Base-by-base conservation (phyloP, 2,888 invertebrate species). In the Amaurobius ferox region DNA sequence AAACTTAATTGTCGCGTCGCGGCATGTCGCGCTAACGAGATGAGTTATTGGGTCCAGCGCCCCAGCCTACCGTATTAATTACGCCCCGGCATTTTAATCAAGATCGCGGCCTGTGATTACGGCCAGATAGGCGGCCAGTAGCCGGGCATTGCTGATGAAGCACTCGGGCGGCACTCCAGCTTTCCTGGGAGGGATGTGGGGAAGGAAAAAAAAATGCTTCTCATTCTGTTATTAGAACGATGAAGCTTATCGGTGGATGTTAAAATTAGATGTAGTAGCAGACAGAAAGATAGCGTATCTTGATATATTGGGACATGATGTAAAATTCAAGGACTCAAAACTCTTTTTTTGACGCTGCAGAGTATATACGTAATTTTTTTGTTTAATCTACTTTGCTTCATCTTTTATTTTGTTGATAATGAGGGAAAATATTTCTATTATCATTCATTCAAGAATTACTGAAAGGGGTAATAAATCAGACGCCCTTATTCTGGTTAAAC, bases 31-130 rank as follows among this genome's bases (percentile, higher is more conserved):
- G 44, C 77, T 77, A 85, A 85, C 83, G 40, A 85, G 77, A 85
- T 85, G 83, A 77, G 83, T 77, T 83, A 77, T 83, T 70, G 71
- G 70, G 64, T 30, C 32, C 29, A 64, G 64, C 62, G 32, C 35
- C n/a, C 67, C 67, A 39, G 35, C 32, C 67, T 67, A 67, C 48
- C 81, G 81, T 74, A 81, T 81, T 81, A 81, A 74, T 81, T 81
- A 81, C 74, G 81, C 55, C 55, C 67, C 72, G 48, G 83, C 83
- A 85, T 85, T 85, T 85, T 85, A 85, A 85, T 85, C 83, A 85
- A 85, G 83, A 85, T 85, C 77, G 83, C 77, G 35, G 67, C 71
- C 72, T 70, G 64, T 85, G 83, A 85, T 85, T 85, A 85, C 35
- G 83, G 44, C 64, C 29, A 77, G 83, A 77, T 77, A 76, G 55